A percentile compares a stretch with the other conserved stretches of the same genome.
Conservation (phyloP, 2,113 vertebrate genomes). For the Lophochroa leadbeateri region DNA sequence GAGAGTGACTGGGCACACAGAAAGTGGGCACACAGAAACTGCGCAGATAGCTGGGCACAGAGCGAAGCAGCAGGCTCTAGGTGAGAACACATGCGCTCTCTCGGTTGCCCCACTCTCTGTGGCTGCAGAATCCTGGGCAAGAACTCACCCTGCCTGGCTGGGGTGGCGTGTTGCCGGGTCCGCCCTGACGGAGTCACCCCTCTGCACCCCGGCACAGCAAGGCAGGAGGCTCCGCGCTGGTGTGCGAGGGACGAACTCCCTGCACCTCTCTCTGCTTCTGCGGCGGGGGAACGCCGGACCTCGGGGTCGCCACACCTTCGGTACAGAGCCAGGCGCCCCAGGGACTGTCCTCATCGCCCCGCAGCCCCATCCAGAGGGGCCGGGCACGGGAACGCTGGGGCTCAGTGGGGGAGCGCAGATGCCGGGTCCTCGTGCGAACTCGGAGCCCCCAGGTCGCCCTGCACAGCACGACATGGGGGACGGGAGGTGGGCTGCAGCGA, state of each 20-base stretch:
- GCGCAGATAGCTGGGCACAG: background rate
- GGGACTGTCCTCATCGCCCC: background rate
- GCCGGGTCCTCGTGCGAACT: background rate
- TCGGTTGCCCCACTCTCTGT: background rate
- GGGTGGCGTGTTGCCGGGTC: background rate
- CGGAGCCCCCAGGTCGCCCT: background rate
- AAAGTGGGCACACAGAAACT: background rate
- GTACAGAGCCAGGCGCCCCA: background rate
- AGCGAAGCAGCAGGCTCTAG: background rate
- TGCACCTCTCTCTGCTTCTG: background rate
- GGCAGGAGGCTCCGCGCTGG: background rate
- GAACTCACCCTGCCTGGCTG: background rate
- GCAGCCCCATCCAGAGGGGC: background rate
- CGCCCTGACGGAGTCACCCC: background rate
- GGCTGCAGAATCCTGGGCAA: background rate
- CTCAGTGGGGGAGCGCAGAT: background rate
- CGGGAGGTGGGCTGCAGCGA: background rate
- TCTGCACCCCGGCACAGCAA: background rate
- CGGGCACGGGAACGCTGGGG: background rate
- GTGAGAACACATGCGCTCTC: background rate
- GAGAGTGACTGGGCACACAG: rapidly evolving
- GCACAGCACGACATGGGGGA: background rate
- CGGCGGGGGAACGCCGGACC: background rate
- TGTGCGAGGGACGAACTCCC: background rate
- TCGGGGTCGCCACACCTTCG: background rate